Base-by-base conservation (phyloP, 2,797 vertebrate species). In the Columba guinea region DNA sequence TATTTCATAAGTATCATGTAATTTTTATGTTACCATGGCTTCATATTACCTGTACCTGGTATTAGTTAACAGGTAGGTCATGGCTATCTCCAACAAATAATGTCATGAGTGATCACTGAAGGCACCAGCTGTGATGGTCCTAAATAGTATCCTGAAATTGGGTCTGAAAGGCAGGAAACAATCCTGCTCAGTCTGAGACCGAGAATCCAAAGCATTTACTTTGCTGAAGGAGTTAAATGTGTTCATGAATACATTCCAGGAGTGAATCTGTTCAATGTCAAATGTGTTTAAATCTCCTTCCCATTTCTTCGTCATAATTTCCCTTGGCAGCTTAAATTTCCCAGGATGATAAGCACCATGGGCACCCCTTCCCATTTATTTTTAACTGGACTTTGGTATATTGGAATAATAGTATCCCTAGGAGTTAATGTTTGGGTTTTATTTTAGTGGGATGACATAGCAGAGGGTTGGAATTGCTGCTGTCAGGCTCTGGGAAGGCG, bases 401-500 rank as follows among this genome's bases (percentile, higher is more conserved):
- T 46, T 49, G 49, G 8, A 83, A 80, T 35, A 64, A 39, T 37
- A 52, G 11, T 35, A 62, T 51, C 8, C 17, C 13, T 58, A 53
- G 32, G 37, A 69, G 67, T 68, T 65, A n/a, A 4, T 3, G 34
- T 44, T 53, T 6, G 7, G 17, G 2, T 0, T 3, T 52, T 55
- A 13, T 80, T 91, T 91, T 74, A 13, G 11, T 22, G 55, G 49
- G 15, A 11, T 32, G 18, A 11, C 7, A 27, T 32, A 35, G 28
- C 39, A 27, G 2, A 64, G n/a, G 10, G 5, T 5, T 89, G 53
- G 28, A 79, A 46, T 32, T 79, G 22, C 22, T 2, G 2, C 30
- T 77, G 35, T 10, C 0, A 1, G 22, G 20, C 30, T 74, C 58
- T 10, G 5, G 34, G 41, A 84, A 82, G 32, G 4, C 0, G 0